Percentiles rank a stretch among this genome's conserved stretches.
Conservation (phyloP, 2,113 vertebrate genomes). For the Dipodomys spectabilis region DNA sequence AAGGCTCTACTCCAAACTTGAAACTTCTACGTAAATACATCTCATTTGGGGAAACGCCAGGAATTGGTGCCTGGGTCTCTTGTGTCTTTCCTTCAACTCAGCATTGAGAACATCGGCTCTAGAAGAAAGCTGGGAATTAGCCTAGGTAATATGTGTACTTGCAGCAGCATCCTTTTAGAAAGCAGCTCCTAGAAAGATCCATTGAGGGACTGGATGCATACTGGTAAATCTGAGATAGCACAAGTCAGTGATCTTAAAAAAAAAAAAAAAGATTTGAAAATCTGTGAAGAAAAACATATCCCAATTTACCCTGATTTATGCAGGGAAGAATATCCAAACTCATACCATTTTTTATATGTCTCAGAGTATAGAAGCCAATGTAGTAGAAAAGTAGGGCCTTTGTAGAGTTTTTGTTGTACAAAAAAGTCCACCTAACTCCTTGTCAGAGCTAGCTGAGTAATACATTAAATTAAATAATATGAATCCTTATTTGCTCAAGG, state of each 20-base stretch:
- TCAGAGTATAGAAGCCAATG: constrained; percentile 10
- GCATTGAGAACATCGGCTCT: background rate
- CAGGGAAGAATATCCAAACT: background rate
- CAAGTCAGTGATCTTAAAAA: constrained; percentile 10
- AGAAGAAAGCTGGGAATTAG: background rate
- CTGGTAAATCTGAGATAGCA: background rate
- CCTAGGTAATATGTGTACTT: background rate
- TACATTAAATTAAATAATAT: background rate
- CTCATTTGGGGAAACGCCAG: constrained; percentile 57
- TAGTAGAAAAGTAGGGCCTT: background rate
- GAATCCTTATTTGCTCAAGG: background rate
- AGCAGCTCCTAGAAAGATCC: constrained; percentile 34
- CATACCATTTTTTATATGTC: background rate
- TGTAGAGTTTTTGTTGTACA: background rate
- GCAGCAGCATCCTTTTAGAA: constrained; percentile 21
- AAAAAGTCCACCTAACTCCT: background rate
- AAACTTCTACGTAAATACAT: constrained; percentile 65
- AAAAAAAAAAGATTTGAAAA: background rate
- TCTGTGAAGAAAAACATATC: background rate
- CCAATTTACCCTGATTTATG: background rate
- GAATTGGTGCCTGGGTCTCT: constrained; percentile 49
- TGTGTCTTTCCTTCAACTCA: constrained; percentile 45
- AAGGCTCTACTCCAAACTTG: constrained; percentile 68
- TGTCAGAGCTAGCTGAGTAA: background rate
- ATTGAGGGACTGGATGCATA: background rate